Conservation (phyloP, 2,888 invertebrate genomes). For the Volucella zonaria region DNA sequence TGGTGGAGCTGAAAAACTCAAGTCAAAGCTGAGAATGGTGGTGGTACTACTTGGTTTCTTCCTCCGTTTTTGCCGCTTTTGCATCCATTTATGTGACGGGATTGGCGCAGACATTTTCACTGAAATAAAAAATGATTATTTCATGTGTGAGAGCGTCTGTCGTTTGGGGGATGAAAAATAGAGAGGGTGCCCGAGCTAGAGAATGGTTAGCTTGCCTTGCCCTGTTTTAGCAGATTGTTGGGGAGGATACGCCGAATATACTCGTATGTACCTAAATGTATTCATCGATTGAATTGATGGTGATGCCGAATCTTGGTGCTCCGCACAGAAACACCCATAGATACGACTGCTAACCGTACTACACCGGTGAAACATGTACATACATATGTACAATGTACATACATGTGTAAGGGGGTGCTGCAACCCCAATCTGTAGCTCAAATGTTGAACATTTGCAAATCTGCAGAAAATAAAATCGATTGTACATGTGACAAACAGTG, state of each 20-base stretch:
- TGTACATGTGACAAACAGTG: conserved; percentile 70
- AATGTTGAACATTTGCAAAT: conserved; percentile 71
- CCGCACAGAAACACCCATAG: conserved; percentile 5
- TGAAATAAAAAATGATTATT: conserved; percentile 57
- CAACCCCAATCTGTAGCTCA: conserved; percentile 65
- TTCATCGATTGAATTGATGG: conserved; percentile 67
- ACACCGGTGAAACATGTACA: not conserved
- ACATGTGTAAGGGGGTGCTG: conserved; percentile 7
- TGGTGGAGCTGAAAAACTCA: no score
- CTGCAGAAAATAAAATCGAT: conserved; percentile 70
- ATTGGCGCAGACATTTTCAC: conserved; percentile 55
- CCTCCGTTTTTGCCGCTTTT: conserved; percentile 2
- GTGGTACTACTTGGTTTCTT: conserved; percentile 25
- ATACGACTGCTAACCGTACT: no score
- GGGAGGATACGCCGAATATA: conserved; percentile 32
- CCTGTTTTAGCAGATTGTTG: conserved; percentile 33
- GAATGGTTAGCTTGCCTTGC: no score
- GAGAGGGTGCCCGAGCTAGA: conserved; percentile 10
- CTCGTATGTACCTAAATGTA: conserved; percentile 37
- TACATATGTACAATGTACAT: not conserved
- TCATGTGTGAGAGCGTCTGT: conserved; percentile 57
- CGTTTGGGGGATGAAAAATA: conserved; percentile 27
- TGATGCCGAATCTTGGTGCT: conserved; percentile 40
- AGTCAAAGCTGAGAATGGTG: no score
- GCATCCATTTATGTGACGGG: conserved; percentile 12